phyloP scores from a whole-genome alignment of 2,113 vertebrate species.

The Scophthalmus maximus region DNA sequence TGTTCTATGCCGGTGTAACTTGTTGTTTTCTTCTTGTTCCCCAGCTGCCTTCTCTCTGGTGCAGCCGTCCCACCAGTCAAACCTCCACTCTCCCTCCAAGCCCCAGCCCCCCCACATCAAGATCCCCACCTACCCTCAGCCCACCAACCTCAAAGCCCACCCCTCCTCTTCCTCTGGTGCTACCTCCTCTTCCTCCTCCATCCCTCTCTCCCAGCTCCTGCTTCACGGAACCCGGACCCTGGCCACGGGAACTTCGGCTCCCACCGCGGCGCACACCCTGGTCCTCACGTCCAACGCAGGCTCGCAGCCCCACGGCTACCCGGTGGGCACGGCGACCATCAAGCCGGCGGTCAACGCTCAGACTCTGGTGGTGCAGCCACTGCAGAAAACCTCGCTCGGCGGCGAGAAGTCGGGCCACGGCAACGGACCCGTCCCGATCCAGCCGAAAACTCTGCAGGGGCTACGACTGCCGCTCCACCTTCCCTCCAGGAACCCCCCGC shows the following conservation, averaged over 20 bases:
- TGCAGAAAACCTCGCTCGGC: conserved; percentile 83
- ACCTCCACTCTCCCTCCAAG: conserved; percentile 81
- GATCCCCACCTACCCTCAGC: conserved; percentile 82
- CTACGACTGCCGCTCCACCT: conserved; percentile 81
- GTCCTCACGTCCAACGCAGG: conserved; percentile 75
- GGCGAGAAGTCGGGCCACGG: conserved; percentile 65
- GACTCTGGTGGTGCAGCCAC: conserved; percentile 94
- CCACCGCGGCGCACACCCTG: conserved; percentile 76
- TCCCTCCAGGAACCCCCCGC: conserved; percentile 79
- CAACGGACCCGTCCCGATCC: conserved; percentile 88
- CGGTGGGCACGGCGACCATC: conserved; percentile 88
- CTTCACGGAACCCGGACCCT: conserved; percentile 88
- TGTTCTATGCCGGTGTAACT: neutral
- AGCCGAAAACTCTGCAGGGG: conserved; percentile 88
- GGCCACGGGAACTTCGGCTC: conserved; percentile 64
- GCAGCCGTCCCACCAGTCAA: conserved; percentile 77
- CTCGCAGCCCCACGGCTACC: conserved; percentile 77
- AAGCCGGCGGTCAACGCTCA: conserved; percentile 85
- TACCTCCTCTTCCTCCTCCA: conserved; percentile 82
- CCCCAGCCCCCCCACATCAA: conserved; percentile 84
- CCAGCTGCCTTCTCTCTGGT: conserved; percentile 88
- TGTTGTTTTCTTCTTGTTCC: neutral
- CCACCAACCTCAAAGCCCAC: conserved; percentile 79
- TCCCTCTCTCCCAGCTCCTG: conserved; percentile 89
- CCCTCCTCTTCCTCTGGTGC: conserved; percentile 47